Evolutionary conservation across 2,113 vertebrate species (phyloP).

Genomic region (Tauraco erythrolophus): DNA sequence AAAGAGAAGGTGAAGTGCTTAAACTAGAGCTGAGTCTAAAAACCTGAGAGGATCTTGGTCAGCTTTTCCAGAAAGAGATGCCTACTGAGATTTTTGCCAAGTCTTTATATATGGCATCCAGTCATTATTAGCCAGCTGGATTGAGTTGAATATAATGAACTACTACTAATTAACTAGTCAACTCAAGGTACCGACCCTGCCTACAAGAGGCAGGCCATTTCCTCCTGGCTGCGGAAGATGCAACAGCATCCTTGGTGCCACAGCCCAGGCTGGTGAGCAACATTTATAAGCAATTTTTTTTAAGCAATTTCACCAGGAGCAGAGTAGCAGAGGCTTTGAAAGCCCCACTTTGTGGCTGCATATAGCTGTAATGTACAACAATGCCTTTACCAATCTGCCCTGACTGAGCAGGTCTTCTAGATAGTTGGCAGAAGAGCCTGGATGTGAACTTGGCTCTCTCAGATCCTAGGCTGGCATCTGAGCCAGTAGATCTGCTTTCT

Average conservation of each 20-base stretch:
- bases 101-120: no score
- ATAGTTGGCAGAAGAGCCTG: neutral
- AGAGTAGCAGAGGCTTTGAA: neutral
- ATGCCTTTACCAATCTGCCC: neutral
- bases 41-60: neutral
- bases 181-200: no score
- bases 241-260: no score
- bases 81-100: neutral
- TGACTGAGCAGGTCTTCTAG: neutral
- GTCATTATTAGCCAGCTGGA: no score
- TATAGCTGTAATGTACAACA: neutral
- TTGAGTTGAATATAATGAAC: no score
- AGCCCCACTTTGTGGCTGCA: neutral
- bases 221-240: no score
- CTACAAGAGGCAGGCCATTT: no score
- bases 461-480: neutral
- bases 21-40: neutral
- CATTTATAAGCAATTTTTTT: neutral
- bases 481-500: neutral
- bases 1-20: neutral
- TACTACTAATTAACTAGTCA: no score
- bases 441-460: neutral
- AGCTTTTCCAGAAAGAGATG: neutral
- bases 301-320: neutral
- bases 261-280: no score